phyloP scores from a whole-genome alignment of 1,140 invertebrate genomes.

The Macrosteles quadrilineatus region DNA sequence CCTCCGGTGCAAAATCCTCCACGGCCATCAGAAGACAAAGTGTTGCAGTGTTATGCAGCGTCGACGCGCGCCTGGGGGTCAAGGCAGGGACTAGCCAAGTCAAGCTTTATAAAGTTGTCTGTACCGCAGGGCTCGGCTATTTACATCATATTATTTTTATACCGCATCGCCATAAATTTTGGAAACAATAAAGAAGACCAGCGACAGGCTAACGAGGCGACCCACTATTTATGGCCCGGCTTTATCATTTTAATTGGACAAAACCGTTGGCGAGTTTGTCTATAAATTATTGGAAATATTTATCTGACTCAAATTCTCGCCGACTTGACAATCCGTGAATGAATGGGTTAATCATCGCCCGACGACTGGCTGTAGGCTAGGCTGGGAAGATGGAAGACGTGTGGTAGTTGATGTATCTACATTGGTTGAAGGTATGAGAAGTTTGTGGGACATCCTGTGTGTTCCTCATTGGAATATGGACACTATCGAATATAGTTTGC shows the following conservation, averaged over 20 bases:
- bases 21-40: no score
- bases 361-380: not conserved
- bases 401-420: no score
- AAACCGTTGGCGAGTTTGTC: slow-evolving; percentile 21
- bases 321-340: slow-evolving; percentile 19
- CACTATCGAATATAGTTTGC: no score
- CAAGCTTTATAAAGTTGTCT: slow-evolving; percentile 20
- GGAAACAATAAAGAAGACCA: slow-evolving; percentile 20
- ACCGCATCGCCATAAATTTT: slow-evolving; percentile 22
- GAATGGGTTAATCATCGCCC: slow-evolving; percentile 17
- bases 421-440: no score
- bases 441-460: no score
- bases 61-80: no score
- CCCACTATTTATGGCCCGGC: slow-evolving; percentile 9
- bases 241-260: slow-evolving; percentile 27
- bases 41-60: no score
- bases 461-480: no score
- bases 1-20: no score
- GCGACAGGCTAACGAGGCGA: slow-evolving; percentile 8
- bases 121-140: not conserved
- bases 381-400: not conserved
- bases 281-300: slow-evolving; percentile 27
- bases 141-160: slow-evolving; percentile 24
- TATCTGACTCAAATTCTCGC: slow-evolving; percentile 10
- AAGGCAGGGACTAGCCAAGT: no score